Evolutionary conservation across 2,113 vertebrate species (phyloP), one percentile per base, ranked within the genome.

Genomic region (Megaceryle maxima): DNA sequence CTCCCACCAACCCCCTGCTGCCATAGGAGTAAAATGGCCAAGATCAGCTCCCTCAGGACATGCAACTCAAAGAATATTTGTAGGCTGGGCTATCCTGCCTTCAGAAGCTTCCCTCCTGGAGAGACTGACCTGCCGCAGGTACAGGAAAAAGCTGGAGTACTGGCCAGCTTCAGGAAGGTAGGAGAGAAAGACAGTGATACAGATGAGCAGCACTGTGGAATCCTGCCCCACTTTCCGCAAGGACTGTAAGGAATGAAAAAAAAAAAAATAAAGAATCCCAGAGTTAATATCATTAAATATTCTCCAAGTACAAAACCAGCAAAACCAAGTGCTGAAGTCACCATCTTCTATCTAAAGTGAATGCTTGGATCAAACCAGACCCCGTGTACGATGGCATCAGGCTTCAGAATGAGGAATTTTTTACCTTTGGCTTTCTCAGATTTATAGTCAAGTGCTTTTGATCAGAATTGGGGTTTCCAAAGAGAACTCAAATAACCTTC

Each of bases 101-200:
- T 35, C 55, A 70, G 53, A 63, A 63, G 33, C 41, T 26, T n/a
- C 50, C 39, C 33, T 28, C 6, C 6, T 22, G 3, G 1, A 35
- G 22, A 39, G 28, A 60, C 93, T 97, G 95, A 99, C 99, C 99
- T 99, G 99, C 94, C 97, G 98, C 85, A 99, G 98, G 97, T 99
- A 99, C 46, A 99, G 98, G 98, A 99, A 99, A 96, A 99, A 99
- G 96, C 99, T 99, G 97, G 99, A 99, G 96, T 99, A 99, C 97
- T 99, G 99, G 56, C 99, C 99, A 3, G 99, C 99, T 95, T 99
- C 99, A 0, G 99, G 99, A 82, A 99, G 98, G 97, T 99, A 99
- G 94, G 99, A 99, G 88, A 99, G 98, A 96, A 99, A 99, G 18
- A 99, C 99, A 5, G 99, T 99, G 96, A 99, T 99, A 74, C 99